Base-by-base conservation (phyloP, 2,797 vertebrate species). In the Pseudopleuronectes americanus region DNA sequence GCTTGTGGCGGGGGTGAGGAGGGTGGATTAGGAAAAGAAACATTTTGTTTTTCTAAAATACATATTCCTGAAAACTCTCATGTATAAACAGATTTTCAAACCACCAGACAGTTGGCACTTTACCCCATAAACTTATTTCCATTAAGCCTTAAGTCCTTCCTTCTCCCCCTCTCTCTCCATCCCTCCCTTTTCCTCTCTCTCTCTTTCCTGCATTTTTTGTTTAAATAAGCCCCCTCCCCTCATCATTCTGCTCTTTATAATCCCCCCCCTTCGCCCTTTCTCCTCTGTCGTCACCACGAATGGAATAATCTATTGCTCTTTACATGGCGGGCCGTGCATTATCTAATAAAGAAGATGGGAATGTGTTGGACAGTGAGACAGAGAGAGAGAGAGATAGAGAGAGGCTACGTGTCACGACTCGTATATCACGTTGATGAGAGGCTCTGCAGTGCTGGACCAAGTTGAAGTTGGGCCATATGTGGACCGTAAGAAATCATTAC, bases 271-370 rank as follows among this genome's bases (percentile, higher is more conserved):
- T 12, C 4, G 48, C 47, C 76, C 69, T 58, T 53, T 62, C 76
- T 71, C 68, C 74, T 76, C 77, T 85, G 72, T 86, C 89, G 85
- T 91, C 88, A 84, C 86, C 77, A 70, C 71, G 80, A 87, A 86
- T 84, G 85, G 84, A 80, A 87, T 87, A 84, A 91, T 90, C 71
- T 88, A 89, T 84, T 71, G 87, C 84, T 87, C 81, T 87, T 88
- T 84, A 87, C 81, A 74, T 80, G 73, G 71, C 43, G 70, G 82
- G 64, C 69, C 81, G 68, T 87, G 87, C 84, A 82, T 92, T 86
- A 89, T 89, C 87, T 88, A 88, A 90, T 90, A 76, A 63, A 87
- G 73, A 43, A 88, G 83, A 90, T 86, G 85, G 87, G 78, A 72
- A 81, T 64, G 73, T 80, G 81, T 83, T 75, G 79, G 85, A 69